Percentiles rank a stretch among this genome's conserved stretches.
Evolutionary conservation across 2,888 invertebrate genomes (phyloP).

Genomic region (Apantesis nais): DNA sequence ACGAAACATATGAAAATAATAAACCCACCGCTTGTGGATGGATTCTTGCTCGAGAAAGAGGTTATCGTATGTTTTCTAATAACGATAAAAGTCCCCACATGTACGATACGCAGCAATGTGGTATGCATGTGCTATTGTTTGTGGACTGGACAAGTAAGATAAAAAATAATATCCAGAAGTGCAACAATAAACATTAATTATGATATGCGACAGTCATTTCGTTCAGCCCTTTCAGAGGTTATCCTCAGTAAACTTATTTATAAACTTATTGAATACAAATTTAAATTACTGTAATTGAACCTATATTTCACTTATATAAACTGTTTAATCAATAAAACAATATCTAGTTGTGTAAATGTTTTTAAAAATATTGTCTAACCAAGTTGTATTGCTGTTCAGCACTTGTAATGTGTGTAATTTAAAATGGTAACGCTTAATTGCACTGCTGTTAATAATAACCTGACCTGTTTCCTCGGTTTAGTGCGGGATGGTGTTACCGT

Average conservation of each 20-base stretch:
- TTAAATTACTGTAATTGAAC: neutral
- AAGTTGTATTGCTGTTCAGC: slow-evolving; percentile 32
- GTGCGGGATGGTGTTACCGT: slow-evolving; percentile 40
- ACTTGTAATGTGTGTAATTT: slow-evolving; percentile 18
- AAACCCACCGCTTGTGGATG: slow-evolving; percentile 8
- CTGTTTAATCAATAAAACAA: neutral
- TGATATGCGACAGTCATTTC: neutral
- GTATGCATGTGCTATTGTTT: slow-evolving; percentile 46
- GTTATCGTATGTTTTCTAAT: slow-evolving; percentile 41
- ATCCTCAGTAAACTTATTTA: neutral
- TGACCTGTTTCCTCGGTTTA: slow-evolving; percentile 46
- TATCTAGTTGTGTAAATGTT: neutral
- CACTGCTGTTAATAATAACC: slow-evolving; percentile 47
- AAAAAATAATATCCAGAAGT: slow-evolving; percentile 14
- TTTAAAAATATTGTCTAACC: neutral
- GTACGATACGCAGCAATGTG: slow-evolving; percentile 39
- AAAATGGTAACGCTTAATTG: slow-evolving; percentile 43
- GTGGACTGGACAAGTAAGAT: slow-evolving; percentile 17
- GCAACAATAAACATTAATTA: neutral
- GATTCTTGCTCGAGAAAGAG: slow-evolving; percentile 31
- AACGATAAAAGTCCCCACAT: slow-evolving; percentile 34
- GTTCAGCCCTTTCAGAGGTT: neutral
- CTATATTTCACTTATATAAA: neutral
- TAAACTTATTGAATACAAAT: too few species aligned
- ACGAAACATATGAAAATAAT: slow-evolving; percentile 16